A percentile compares a stretch with the other conserved stretches of the same genome.
phyloP scores from a whole-genome alignment of 2,113 vertebrate species.

The Pyrgilauda ruficollis region DNA sequence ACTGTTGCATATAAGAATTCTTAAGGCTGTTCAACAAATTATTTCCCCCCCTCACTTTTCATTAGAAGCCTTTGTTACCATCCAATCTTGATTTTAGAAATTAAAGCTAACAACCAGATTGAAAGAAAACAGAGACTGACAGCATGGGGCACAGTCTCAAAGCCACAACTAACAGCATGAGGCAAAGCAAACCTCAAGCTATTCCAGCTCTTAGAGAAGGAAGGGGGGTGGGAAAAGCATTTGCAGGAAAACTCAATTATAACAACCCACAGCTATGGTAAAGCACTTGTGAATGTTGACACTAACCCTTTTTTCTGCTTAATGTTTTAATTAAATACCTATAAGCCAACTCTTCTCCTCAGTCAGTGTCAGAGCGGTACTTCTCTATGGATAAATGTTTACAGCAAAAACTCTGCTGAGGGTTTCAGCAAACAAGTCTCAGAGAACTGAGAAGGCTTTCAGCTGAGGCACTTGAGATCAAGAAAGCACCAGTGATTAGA shows the following conservation, averaged over 20 bases:
- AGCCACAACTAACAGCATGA: slow-evolving; percentile 79
- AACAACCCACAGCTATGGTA: slow-evolving; percentile 58
- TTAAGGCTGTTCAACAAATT: slow-evolving; percentile 74
- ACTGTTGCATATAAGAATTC: slow-evolving; percentile 36
- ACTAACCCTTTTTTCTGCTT: slow-evolving; percentile 72
- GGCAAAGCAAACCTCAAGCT: slow-evolving; percentile 74
- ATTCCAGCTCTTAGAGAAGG: slow-evolving; percentile 64
- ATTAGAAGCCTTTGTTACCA: slow-evolving; percentile 73
- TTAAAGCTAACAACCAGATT: slow-evolving; percentile 79
- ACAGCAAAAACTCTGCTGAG: slow-evolving; percentile 69
- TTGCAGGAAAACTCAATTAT: slow-evolving; percentile 75
- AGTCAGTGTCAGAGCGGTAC: slow-evolving; percentile 68
- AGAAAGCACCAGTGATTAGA: slow-evolving; percentile 73
- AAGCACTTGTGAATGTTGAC: slow-evolving; percentile 77
- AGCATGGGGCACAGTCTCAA: slow-evolving; percentile 77
- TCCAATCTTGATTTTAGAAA: slow-evolving; percentile 79
- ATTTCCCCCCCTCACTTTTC: slow-evolving; percentile 45
- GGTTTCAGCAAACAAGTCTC: slow-evolving; percentile 75
- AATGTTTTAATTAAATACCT: slow-evolving; percentile 88
- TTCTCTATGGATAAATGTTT: slow-evolving; percentile 81
- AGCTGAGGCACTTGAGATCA: slow-evolving; percentile 70
- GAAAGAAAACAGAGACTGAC: slow-evolving; percentile 72
- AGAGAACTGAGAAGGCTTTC: slow-evolving; percentile 69
- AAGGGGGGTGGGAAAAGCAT: slow-evolving; percentile 28
- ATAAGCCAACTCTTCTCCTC: slow-evolving; percentile 74